A percentile compares a stretch with the other conserved stretches of the same genome.
phyloP scores from a whole-genome alignment of 2,888 invertebrate genomes.

The Peribatodes rhomboidaria region DNA sequence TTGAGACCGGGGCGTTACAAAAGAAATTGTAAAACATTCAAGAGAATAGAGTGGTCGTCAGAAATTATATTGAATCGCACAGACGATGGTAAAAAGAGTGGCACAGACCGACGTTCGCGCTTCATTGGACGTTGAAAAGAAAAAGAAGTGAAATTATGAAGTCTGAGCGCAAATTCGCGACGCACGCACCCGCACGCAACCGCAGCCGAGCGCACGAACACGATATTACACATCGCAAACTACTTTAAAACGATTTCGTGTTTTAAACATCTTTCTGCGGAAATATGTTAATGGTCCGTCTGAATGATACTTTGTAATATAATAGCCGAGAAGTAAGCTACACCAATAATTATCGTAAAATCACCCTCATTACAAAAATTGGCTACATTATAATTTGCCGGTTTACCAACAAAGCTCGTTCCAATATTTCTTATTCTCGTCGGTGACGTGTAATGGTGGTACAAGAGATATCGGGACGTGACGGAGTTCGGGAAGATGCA shows the following conservation, averaged over 20 bases:
- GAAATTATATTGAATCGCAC: conserved; percentile 17
- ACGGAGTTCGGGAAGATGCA: too few species aligned
- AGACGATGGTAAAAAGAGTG: conserved; percentile 5
- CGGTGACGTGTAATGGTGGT: too few species aligned
- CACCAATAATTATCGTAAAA: too few species aligned
- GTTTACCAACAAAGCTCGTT: too few species aligned
- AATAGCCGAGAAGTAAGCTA: too few species aligned
- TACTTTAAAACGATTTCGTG: background rate
- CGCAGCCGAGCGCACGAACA: background rate
- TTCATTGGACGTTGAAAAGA: conserved; percentile 3
- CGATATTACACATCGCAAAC: background rate
- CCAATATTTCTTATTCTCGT: too few species aligned
- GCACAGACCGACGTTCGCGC: conserved; percentile 15
- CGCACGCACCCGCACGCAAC: conserved; percentile 5
- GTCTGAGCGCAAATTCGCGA: conserved; percentile 2
- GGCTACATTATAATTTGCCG: too few species aligned
- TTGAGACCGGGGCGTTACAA: conserved; percentile 6
- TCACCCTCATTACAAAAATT: too few species aligned
- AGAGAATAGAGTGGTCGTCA: conserved; percentile 14
- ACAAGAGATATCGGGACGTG: too few species aligned
- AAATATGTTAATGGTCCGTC: background rate
- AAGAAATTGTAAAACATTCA: conserved; percentile 3
- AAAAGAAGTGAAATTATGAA: conserved; percentile 5
- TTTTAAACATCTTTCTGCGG: background rate
- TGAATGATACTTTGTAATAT: too few species aligned